Conservation (phyloP, 2,888 invertebrate species). For the Scaptomyza reducta region DNA sequence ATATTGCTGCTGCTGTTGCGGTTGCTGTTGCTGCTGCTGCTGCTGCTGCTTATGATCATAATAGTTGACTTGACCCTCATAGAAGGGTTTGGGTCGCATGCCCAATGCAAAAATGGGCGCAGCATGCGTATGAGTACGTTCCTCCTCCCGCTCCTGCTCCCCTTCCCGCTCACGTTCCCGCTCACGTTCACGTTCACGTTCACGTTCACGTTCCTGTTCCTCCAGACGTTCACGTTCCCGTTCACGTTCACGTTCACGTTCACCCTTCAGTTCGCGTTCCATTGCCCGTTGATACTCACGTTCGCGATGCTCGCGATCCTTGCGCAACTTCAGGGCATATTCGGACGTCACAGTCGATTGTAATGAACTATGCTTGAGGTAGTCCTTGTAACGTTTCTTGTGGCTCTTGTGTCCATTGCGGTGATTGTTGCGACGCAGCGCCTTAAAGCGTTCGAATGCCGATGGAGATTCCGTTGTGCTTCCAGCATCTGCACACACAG, state of each 20-base stretch:
- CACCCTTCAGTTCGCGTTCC: conserved; percentile 20
- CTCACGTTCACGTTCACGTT: conserved; percentile 3
- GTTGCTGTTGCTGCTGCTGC: conserved; percentile 35
- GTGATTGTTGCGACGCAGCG: conserved; percentile 75
- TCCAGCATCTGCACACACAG: conserved; percentile 34
- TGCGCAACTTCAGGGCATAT: conserved; percentile 42
- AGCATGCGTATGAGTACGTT: conserved; percentile 25
- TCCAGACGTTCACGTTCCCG: background rate
- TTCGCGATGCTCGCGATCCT: conserved; percentile 31
- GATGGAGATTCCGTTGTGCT: conserved; percentile 43
- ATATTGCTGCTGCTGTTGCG: background rate
- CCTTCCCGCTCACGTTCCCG: conserved; percentile 6
- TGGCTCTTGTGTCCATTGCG: conserved; percentile 82
- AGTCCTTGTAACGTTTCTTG: conserved; percentile 83
- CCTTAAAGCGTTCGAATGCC: conserved; percentile 81
- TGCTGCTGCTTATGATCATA: conserved; percentile 67
- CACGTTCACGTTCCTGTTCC: conserved; percentile 19
- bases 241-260: conserved; percentile 17
- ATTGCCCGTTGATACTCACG: conserved; percentile 6
- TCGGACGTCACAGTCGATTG: conserved; percentile 16
- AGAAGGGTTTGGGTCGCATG: conserved; percentile 70
- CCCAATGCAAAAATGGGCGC: conserved; percentile 58
- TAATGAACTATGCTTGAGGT: conserved; percentile 55
- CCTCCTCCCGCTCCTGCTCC: conserved; percentile 10
- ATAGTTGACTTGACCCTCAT: conserved; percentile 82